Evolutionary conservation across 2,888 invertebrate species (phyloP), one percentile per base, ranked within the genome.

Genomic region (Eupelmus urozonus): DNA sequence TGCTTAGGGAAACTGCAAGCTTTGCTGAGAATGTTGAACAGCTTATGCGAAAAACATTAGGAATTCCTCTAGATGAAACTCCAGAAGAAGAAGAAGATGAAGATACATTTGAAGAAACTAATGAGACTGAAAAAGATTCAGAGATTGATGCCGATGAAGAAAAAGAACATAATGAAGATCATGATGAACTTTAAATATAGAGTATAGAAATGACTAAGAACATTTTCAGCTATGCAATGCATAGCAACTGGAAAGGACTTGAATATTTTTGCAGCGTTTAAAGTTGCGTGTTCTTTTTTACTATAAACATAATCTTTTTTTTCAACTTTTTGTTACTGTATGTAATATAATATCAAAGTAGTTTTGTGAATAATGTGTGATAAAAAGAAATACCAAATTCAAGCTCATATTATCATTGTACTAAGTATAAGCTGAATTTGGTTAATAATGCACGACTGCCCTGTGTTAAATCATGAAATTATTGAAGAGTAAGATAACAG

Each of bases 21-120:
- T 98, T 99, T 91, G 98, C 98, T 0, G 94, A 95, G 66, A 93
- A 95, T 81, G 96, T 99, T 74, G 99, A 99, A 90, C 91, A 91
- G 79, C 95, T 99, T 94, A 94, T 99, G 94, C 92, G 95, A 85
- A 93, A 93, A 85, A 92, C 94, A 18, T 91, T 97, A 20, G 96
- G 96, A 23, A 92, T 97, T 82, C 92, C 96, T 53, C 86, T 94
- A 67, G 95, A 95, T 86, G 97, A 96, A 86, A 90, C 87, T 80
- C 90, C 91, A 0, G 92, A 90, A 60, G 87, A 87, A 9, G 88
- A 89, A 2, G 81, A 71, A 55, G 78, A 75, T n/a, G n/a, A n/a
- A n/a, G n/a, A n/a, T 60, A 79, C 76, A 16, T 57, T 57, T 16
- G 82, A 80, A 11, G 80, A 78, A 16, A 90, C 71, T 86, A 67